Evolutionary conservation across 2,113 vertebrate genomes (phyloP), one percentile per base, ranked within the genome.

Genomic region (Hemiscyllium ocellatum): DNA sequence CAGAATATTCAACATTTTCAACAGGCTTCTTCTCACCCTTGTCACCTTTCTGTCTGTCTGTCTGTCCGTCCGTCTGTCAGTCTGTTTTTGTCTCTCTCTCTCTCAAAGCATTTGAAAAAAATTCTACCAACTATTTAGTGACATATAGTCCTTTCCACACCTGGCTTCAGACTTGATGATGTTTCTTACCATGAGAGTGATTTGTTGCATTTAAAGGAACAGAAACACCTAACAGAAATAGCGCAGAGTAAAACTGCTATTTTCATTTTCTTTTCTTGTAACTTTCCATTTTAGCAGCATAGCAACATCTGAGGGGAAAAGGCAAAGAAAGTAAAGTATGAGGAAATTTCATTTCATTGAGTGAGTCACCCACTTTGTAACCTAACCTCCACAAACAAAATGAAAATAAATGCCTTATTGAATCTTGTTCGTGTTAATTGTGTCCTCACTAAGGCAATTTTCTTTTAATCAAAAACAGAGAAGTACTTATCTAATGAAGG

Each of bases 121-220:
- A 22, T 47, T 94, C 37, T 26, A 22, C 3, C 15, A 19, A 50
- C 69, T 69, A 15, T 66, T 70, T 42, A 94, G 37, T 29, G 93
- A 24, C 20, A 0, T 61, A 12, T 12, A 70, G n/a, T 12, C 29
- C 22, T 42, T 37, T 26, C 22, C 20, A 70, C 93, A 94, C 20
- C 93, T 94, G 93, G 65, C 72, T 4, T 50, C 94, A 52, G 68
- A 17, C 26, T 70, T 50, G 66, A 3, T 87, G 83, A 86, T 93
- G 65, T 69, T 70, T 69, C 61, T 47, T 72, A 20, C n/a, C 15
- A 26, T 26, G 19, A 29, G 87, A 26, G 47, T 61, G 87, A 65
- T 61, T 90, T 90, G 7, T 24, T 90, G 65, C n/a, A 70, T 94
- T 68, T 70, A 52, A 52, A 72, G 69, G 94, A 95, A 95, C 94